Evolutionary conservation across 2,797 vertebrate genomes (phyloP).

Genomic region (Cuniculus paca): DNA sequence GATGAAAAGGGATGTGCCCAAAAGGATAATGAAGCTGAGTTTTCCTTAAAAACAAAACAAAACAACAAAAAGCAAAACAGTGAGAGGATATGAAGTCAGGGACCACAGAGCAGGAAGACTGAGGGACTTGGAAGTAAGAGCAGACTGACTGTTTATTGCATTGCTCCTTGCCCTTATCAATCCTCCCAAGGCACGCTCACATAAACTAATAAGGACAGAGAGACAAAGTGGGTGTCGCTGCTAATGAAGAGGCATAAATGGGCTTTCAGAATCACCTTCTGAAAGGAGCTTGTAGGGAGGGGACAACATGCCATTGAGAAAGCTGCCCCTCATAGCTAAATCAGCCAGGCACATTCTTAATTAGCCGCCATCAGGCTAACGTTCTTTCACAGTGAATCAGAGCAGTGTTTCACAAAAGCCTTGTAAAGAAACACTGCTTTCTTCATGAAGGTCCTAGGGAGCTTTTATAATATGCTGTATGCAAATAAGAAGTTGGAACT

Average conservation of each 20-base stretch:
- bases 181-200: neutral
- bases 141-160: neutral
- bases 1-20: neutral
- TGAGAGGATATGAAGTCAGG: neutral
- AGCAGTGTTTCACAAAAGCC: neutral
- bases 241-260: neutral
- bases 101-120: neutral
- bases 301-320: neutral
- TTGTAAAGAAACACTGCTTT: neutral
- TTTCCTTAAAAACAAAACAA: neutral
- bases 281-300: neutral
- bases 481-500: neutral
- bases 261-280: conserved; percentile 23
- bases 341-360: neutral
- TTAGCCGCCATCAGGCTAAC: neutral
- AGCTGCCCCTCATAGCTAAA: neutral
- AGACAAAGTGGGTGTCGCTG: neutral
- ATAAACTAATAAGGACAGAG: neutral
- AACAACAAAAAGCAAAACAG: neutral
- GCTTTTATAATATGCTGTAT: neutral
- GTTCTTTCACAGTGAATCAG: neutral
- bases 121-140: neutral
- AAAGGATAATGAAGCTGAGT: neutral
- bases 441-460: neutral
- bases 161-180: too few relatives aligned